Percentiles rank a stretch among this genome's conserved stretches.
Conservation (phyloP, 2,888 invertebrate genomes). For the Ceraclea dissimilis region DNA sequence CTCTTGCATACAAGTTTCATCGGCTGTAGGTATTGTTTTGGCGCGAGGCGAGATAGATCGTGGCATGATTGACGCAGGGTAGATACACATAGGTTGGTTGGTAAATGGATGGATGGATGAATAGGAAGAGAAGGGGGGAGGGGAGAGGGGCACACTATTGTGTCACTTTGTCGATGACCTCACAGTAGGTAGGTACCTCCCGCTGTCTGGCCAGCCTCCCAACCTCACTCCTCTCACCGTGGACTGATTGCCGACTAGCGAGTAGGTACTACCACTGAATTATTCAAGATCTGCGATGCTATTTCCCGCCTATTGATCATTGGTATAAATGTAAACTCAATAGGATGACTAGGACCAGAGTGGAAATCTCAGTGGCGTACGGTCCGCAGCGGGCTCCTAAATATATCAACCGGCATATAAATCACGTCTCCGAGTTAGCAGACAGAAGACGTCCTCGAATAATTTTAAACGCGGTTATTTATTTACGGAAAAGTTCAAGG, state of each 20-base stretch:
- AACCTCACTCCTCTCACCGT: background rate
- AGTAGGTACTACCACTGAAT: background rate
- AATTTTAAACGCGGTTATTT: too few relatives aligned
- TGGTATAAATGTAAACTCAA: background rate
- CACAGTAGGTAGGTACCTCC: background rate
- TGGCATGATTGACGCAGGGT: background rate
- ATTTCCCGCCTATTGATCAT: slow-evolving; percentile 1
- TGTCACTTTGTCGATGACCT: slow-evolving; percentile 2
- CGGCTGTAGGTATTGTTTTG: too few relatives aligned
- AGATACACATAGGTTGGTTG: background rate
- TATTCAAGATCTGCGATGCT: background rate
- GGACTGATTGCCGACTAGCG: background rate
- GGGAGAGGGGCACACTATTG: background rate
- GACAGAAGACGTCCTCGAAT: too few relatives aligned
- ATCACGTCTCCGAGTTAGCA: too few relatives aligned
- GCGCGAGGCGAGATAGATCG: too few relatives aligned
- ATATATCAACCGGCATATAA: too few relatives aligned
- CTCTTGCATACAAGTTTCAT: too few relatives aligned
- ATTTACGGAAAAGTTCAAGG: too few relatives aligned
- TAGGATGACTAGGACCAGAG: background rate
- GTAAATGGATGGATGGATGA: background rate
- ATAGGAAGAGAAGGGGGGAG: background rate
- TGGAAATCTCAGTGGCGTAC: background rate
- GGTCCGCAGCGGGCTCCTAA: background rate
- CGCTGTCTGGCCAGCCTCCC: background rate